Conservation (phyloP, 2,113 vertebrate species). For the Romanogobio albipinnatus region DNA sequence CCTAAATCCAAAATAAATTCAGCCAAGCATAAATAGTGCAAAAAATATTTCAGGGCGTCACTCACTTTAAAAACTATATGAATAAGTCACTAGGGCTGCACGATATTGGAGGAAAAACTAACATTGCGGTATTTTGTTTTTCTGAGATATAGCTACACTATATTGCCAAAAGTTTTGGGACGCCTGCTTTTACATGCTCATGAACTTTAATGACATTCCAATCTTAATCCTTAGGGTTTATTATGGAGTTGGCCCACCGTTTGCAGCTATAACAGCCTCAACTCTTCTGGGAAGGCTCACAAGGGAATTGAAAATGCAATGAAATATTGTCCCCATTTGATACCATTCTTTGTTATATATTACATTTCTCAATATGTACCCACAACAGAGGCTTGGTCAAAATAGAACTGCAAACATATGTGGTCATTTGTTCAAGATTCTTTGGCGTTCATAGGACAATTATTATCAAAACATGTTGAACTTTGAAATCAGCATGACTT, state of each 20-base stretch:
- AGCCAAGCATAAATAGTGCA: too few relatives aligned
- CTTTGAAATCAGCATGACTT: neutral
- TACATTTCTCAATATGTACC: neutral
- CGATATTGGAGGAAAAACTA: neutral
- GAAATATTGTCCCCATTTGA: neutral
- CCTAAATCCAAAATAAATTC: too few relatives aligned
- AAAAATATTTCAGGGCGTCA: too few relatives aligned
- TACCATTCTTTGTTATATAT: neutral
- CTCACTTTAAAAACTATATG: too few relatives aligned
- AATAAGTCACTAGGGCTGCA: neutral
- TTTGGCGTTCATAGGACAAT: neutral
- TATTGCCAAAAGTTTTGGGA: too few relatives aligned
- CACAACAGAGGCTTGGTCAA: neutral
- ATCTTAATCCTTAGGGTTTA: too few relatives aligned
- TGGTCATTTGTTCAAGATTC: neutral
- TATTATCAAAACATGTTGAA: slow-evolving; percentile 1
- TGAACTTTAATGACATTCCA: too few relatives aligned
- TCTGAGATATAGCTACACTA: neutral
- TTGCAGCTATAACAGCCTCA: too few relatives aligned
- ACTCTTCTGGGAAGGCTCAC: too few relatives aligned
- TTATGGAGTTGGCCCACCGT: too few relatives aligned
- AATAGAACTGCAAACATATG: neutral
- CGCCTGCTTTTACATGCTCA: too few relatives aligned
- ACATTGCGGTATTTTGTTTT: neutral
- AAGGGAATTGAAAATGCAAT: neutral